A percentile compares a stretch with the other conserved stretches of the same genome.
phyloP scores from a whole-genome alignment of 2,113 vertebrate species.

The Pyrgilauda ruficollis region DNA sequence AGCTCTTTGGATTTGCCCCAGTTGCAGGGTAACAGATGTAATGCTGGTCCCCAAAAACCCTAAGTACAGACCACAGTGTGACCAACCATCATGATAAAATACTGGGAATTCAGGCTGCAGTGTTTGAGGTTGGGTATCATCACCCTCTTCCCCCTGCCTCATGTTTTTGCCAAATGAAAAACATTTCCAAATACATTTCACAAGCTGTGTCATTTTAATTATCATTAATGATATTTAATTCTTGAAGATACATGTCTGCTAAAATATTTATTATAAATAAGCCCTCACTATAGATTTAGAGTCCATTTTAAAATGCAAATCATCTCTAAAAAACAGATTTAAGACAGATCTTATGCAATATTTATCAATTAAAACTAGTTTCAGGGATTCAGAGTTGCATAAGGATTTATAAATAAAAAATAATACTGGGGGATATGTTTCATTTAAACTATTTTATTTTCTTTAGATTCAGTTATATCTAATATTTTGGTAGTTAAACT shows the following conservation, averaged over 20 bases:
- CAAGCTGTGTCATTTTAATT: neutral
- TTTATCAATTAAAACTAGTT: slow-evolving; percentile 52
- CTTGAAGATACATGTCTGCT: neutral
- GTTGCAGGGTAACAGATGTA: neutral
- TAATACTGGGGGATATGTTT: slow-evolving; percentile 15
- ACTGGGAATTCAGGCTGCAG: neutral
- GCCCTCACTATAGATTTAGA: neutral
- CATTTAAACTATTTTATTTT: slow-evolving; percentile 15
- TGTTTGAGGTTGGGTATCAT: neutral
- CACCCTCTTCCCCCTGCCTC: neutral
- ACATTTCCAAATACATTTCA: neutral
- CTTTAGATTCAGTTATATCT: neutral
- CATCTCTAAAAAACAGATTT: neutral
- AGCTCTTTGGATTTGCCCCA: neutral
- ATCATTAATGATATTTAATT: slow-evolving; percentile 14
- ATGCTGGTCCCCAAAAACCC: neutral
- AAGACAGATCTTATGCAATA: slow-evolving; percentile 26
- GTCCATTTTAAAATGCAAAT: slow-evolving; percentile 31
- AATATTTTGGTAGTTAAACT: slow-evolving; percentile 47
- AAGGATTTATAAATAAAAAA: slow-evolving; percentile 57
- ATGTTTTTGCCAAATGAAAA: neutral
- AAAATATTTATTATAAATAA: slow-evolving; percentile 44
- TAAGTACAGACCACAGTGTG: neutral
- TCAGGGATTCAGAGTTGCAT: slow-evolving; percentile 24
- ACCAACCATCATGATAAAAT: neutral